Conservation (phyloP, 1,140 invertebrate genomes). For the Cecropterus lyciades region DNA sequence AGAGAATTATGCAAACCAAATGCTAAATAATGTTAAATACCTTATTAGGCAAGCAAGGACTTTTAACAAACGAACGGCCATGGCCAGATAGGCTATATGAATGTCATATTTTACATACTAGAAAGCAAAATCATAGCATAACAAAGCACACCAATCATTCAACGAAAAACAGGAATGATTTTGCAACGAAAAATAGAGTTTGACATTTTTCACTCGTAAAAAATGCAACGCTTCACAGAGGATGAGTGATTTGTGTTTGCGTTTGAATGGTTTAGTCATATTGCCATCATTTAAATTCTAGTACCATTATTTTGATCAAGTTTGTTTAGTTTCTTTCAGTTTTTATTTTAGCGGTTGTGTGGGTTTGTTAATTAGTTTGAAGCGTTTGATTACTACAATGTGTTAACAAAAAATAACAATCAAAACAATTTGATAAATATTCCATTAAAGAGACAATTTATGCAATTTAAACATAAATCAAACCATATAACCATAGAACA, state of each 20-base stretch:
- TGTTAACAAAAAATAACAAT: too few relatives aligned
- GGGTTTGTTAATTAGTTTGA: too few relatives aligned
- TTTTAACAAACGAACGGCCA: too few relatives aligned
- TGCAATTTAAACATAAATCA: neutral
- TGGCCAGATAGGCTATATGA: too few relatives aligned
- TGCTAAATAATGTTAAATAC: too few relatives aligned
- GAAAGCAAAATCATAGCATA: slow-evolving; percentile 8
- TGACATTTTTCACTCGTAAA: slow-evolving; percentile 17
- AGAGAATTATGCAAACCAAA: too few relatives aligned
- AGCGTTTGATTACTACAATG: too few relatives aligned
- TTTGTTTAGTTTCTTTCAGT: neutral
- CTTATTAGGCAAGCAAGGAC: too few relatives aligned
- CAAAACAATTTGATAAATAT: too few relatives aligned
- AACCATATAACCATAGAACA: neutral
- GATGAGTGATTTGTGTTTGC: slow-evolving; percentile 18
- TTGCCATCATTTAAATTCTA: neutral
- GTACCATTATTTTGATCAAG: neutral
- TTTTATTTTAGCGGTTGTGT: too few relatives aligned
- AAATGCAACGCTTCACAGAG: slow-evolving; percentile 13
- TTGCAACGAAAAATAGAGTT: neutral
- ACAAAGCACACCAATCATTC: slow-evolving; percentile 13
- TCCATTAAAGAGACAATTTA: neutral
- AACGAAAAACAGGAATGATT: neutral
- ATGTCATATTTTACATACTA: slow-evolving; percentile 1
- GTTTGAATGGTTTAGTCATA: slow-evolving; percentile 1